Conservation (phyloP, 2,113 vertebrate genomes). For the Gorilla gorilla region DNA sequence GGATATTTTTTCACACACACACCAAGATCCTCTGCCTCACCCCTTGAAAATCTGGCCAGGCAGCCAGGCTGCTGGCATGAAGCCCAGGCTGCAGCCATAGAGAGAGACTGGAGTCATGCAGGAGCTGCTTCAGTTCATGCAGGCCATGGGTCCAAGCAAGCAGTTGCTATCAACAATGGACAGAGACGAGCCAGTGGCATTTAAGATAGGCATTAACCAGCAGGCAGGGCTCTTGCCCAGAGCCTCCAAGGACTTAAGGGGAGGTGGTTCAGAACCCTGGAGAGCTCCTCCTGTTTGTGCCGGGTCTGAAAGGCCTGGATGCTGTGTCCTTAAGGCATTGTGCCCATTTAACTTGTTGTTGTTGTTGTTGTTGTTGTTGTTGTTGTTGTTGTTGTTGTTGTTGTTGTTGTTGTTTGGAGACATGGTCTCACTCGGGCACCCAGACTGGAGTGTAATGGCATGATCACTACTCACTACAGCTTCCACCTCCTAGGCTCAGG, state of each 20-base stretch:
- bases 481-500: too few relatives aligned
- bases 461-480: background rate
- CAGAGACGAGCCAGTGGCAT: background rate
- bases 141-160: background rate
- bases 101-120: constrained; percentile 27
- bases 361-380: too few relatives aligned
- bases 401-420: background rate
- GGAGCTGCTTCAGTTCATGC: background rate
- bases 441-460: background rate
- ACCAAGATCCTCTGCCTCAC: constrained; percentile 34
- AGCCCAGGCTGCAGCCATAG: background rate
- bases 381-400: too few relatives aligned
- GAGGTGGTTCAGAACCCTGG: constrained; percentile 70
- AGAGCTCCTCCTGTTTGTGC: constrained; percentile 51
- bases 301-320: background rate
- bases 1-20: constrained; percentile 7
- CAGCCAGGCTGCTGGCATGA: constrained; percentile 20
- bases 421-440: background rate
- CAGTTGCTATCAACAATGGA: background rate
- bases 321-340: background rate
- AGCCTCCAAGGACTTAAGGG: background rate
- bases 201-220: constrained; percentile 25
- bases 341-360: background rate
- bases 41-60: constrained; percentile 46
- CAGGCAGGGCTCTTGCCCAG: background rate